A percentile compares a stretch with the other conserved stretches of the same genome.
phyloP scores from a whole-genome alignment of 2,113 vertebrate genomes.

The Drymodes brunneopygia region DNA sequence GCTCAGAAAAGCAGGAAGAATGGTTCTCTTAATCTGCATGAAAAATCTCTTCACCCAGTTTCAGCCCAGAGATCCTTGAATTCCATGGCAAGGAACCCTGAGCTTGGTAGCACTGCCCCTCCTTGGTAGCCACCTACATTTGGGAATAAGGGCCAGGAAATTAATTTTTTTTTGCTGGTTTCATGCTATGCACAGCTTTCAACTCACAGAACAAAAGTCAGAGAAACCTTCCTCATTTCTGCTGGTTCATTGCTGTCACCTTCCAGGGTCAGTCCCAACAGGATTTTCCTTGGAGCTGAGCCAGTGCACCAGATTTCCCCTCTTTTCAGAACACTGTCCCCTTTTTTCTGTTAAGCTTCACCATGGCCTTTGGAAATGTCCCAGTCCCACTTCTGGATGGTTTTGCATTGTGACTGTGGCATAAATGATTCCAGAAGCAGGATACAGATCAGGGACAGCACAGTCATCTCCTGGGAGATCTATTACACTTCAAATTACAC shows the following conservation, averaged over 20 bases:
- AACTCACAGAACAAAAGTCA: neutral
- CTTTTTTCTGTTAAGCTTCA: neutral
- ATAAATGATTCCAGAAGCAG: neutral
- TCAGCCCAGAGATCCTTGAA: neutral
- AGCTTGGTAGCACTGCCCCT: neutral
- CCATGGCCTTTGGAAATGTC: neutral
- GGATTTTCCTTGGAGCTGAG: neutral
- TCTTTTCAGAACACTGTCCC: neutral
- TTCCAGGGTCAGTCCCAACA: accelerated
- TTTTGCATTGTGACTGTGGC: neutral
- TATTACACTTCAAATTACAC: neutral
- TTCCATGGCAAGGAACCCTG: neutral
- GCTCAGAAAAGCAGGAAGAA: neutral
- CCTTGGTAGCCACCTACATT: neutral
- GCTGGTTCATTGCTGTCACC: neutral
- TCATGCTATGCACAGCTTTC: neutral
- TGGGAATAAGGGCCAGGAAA: neutral
- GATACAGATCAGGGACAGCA: neutral
- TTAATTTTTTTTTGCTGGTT: neutral
- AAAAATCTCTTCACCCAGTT: neutral
- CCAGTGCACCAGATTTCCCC: neutral
- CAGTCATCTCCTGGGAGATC: neutral
- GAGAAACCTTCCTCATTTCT: neutral
- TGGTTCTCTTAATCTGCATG: neutral
- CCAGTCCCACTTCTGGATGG: neutral